Evolutionary conservation across 37 sponge, comb jelly and placozoan species (phyloP), one percentile per base, ranked within the genome.

Genomic region (Corticium candelabrum): DNA sequence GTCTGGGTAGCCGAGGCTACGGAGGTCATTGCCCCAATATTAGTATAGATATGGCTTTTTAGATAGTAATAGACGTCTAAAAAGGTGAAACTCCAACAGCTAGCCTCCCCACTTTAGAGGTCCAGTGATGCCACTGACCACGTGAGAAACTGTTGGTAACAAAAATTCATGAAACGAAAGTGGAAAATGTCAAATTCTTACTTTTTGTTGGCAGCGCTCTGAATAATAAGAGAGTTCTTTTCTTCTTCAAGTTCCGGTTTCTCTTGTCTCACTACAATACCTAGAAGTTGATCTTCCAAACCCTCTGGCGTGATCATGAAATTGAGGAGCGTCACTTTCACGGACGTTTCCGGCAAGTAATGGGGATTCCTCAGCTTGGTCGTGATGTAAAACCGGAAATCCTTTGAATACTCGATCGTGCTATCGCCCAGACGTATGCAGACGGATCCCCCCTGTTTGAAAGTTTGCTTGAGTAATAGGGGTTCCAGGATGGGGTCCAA

Each of bases 221-320:
- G 98, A 27, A 94, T 41, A 35, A 98, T 98, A 50, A 98, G 86
- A 37, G 90, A 90, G 40, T 77, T 89, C 89, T 93, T 94, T 81
- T 98, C 99, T 68, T 98, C 99, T 79, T 98, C 99, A 71, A 98
- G 82, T 69, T 98, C 99, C 2, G 99, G 99, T 50, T 89, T 87
- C 82, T 98, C 99, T 72, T 82, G 79, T 57, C 94, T 87, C 78
- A 98, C 99, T 29, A 98, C 99, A 68, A 98, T 98, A 30, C 99
- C 99, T 56, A 98, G 84, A 69, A 97, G 83, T 87, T 97, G 99
- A 81, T 97, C 99, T 77, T 94, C 88, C 68, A 97, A 76, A 0
- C 99, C 99, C 37, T 98, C 99, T 62, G 85, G 90, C 38, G 99
- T 98, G 82, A 98, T 98, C 99, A 98, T 98, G 82, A 98, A 98